Evolutionary conservation across 2,888 invertebrate genomes (phyloP), one percentile per base, ranked within the genome.

Genomic region (Branchipolynoe longqiensis): DNA sequence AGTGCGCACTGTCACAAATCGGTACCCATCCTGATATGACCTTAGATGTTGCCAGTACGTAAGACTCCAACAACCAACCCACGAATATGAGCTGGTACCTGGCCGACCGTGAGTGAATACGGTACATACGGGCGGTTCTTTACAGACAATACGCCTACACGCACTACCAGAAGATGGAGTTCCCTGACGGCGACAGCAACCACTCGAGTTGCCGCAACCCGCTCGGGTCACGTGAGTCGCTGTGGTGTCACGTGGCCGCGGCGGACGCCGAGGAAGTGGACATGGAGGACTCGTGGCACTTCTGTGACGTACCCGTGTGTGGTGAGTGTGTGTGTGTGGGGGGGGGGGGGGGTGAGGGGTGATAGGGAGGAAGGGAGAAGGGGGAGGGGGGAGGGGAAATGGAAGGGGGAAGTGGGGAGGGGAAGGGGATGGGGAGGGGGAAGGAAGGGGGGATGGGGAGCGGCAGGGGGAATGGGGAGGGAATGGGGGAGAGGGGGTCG

Each of bases 301-400:
- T 48, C 31, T 78, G 78, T 78, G 78, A 78, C 28, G 54, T 78
- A 3, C 78, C 78, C 28, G 28, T 78, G 78, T 78, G 78, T 54
- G 78, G 78, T 78, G 14, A 48, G 78, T 41, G 14, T 38, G 18
- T 2, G 12, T 73, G 3, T n/a, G 6, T 1, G 2, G 4, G 36
- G 1, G n/a, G 41, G 38, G 3, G 38, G 36, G 73, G 38, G 25
- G 6, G 38, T 62, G 62, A 28, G 62, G 1, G 62, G 31, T 58
- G 22, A 56, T 8, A 58, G 8, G n/a, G 12, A 25, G 12, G 58
- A n/a, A 48, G 48, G 18, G 48, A 48, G 18, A 48, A 18, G 8
- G 48, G 18, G 48, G 48, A 48, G 8, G 48, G 48, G 48, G 8
- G 48, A 48, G 48, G 48, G 8, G 18, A 48, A 48, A 48, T 48